phyloP scores from a whole-genome alignment of 2,113 vertebrate species.

The Apteryx owenii region DNA sequence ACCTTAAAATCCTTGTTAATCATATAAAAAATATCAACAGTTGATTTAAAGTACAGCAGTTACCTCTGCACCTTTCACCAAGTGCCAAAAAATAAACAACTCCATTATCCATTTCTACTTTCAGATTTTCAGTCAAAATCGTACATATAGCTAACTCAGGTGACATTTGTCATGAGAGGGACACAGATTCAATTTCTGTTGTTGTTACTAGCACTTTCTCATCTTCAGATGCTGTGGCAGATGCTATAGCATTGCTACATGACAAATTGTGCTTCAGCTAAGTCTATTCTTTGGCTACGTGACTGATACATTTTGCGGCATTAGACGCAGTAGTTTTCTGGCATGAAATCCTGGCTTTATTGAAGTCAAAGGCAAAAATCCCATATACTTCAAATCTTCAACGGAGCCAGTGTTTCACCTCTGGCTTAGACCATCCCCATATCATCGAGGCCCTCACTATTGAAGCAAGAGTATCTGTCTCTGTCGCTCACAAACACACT shows the following conservation, averaged over 20 bases:
- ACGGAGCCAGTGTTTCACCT: background rate
- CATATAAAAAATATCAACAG: slow-evolving; percentile 53
- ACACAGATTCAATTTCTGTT: slow-evolving; percentile 48
- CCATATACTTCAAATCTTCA: background rate
- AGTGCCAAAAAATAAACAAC: slow-evolving; percentile 15
- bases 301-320: background rate
- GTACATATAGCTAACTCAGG: slow-evolving; percentile 28
- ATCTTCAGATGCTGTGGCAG: slow-evolving; percentile 5
- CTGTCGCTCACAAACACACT: background rate
- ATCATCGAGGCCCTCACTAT: background rate
- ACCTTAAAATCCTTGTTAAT: slow-evolving; percentile 78
- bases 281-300: background rate
- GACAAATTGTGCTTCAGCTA: slow-evolving; percentile 18
- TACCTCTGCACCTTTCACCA: slow-evolving; percentile 49
- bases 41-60: slow-evolving; percentile 35
- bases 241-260: background rate
- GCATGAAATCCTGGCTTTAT: background rate
- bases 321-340: background rate
- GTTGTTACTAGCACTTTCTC: slow-evolving; percentile 35
- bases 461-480: background rate
- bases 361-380: slow-evolving; percentile 8
- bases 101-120: slow-evolving; percentile 37
- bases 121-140: slow-evolving; percentile 46
- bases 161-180: slow-evolving; percentile 38
- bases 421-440: background rate